Base-by-base conservation (phyloP, 2,797 vertebrate species). In the Steatocranus sp. region DNA sequence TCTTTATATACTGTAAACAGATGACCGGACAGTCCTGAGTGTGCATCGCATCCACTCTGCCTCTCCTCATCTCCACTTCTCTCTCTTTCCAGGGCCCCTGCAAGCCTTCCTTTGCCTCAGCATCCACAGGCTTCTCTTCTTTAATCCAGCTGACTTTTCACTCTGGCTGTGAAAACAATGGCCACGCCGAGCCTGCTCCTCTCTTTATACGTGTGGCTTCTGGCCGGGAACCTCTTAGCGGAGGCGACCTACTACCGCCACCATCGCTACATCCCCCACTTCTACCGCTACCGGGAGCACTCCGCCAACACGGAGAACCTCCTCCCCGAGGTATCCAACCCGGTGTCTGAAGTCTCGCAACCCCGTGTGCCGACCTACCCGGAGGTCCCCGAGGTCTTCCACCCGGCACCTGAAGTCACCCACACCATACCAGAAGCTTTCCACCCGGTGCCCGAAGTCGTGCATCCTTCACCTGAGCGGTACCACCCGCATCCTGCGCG, bases 1-100 rank as follows among this genome's bases (percentile, higher is more conserved):
- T 96, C 96, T 96, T 97, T 97, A 97, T 96, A 97, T 96, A 97
- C 89, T 92, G 96, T 97, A 92, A 96, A 96, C 93, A 94, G 94
- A 94, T 95, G 95, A 94, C 91, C 93, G 89, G 94, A 96, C 95
- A 94, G 95, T 94, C 95, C 94, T 91, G 95, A 96, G 95, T 92
- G 93, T 90, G 94, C 95, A 88, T 92, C 82, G 92, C 86, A 93
- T 88, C 95, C 92, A 93, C 94, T 92, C 92, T 94, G 88, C 89
- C 49, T 94, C 83, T 91, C 66, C 86, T 83, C 91, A 90, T 91
- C 92, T 92, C 81, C 87, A 41, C 89, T 83, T 56, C 81, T 86
- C 78, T 86, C 73, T 81, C 79, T 88, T 63, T 75, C 48, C 88
- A 79, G 85, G 86, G 78, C 86, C 51, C 79, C 81, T 78, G 84